phyloP scores from a whole-genome alignment of 2,888 invertebrate genomes.

The Pomacea canaliculata region DNA sequence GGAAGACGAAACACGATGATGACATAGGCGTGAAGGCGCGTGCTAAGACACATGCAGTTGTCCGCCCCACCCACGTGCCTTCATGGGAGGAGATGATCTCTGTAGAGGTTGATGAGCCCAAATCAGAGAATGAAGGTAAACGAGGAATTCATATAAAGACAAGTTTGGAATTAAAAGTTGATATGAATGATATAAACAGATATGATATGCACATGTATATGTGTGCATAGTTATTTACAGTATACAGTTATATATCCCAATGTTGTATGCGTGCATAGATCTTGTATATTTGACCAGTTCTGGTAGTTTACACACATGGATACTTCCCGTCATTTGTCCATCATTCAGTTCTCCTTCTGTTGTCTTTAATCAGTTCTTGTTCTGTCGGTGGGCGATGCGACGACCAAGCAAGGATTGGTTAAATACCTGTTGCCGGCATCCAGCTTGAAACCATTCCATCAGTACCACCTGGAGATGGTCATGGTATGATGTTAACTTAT shows the following conservation, averaged over 20 bases:
- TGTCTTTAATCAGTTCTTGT: conserved; percentile 43
- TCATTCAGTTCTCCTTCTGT: no score
- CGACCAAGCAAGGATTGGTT: conserved; percentile 51
- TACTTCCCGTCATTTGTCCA: no score
- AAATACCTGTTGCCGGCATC: conserved; percentile 59
- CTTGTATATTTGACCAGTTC: no score
- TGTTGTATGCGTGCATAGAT: no score
- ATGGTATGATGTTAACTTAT: conserved; percentile 43
- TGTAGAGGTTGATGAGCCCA: conserved; percentile 47
- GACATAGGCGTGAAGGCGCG: conserved; percentile 41
- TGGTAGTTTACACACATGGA: no score
- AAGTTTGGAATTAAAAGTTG: no score
- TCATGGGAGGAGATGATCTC: conserved; percentile 62
- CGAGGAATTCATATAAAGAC: no score
- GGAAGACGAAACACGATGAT: conserved; percentile 51
- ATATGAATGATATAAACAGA: no score
- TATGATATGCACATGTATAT: no score
- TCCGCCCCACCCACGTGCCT: conserved; percentile 55
- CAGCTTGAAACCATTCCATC: conserved; percentile 64
- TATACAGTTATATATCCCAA: no score
- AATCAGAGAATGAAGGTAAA: conserved; percentile 53
- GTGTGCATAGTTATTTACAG: no score
- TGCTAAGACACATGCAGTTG: conserved; percentile 47
- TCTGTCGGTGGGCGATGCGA: conserved; percentile 56
- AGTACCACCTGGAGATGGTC: conserved; percentile 65